Percentiles rank a stretch among this genome's conserved stretches.
Evolutionary conservation across 1,140 invertebrate genomes (phyloP).

Genomic region (Zaprionus gabonicus): DNA sequence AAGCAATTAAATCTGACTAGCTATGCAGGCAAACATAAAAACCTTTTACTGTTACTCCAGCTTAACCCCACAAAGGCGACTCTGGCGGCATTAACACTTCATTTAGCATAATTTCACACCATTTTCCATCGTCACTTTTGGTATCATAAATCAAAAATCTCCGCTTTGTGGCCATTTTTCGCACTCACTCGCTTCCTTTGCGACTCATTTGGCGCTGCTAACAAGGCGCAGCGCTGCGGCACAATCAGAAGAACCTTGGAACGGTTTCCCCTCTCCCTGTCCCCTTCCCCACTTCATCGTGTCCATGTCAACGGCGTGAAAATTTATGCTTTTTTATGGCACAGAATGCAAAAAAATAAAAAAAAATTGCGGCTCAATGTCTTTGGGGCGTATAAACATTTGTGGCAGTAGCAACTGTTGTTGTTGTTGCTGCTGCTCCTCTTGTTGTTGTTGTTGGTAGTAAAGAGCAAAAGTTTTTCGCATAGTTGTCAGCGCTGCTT

Average conservation of each 20-base stretch:
- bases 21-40: not conserved
- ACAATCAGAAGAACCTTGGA: constrained; percentile 57
- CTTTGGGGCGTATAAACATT: constrained; percentile 33
- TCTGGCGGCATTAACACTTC: constrained; percentile 66
- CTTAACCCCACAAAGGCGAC: not conserved
- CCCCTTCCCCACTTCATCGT: not conserved
- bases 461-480: constrained; percentile 63
- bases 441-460: constrained; percentile 29
- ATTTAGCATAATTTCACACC: constrained; percentile 73
- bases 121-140: constrained; percentile 25
- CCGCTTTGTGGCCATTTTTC: constrained; percentile 36
- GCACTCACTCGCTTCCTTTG: constrained; percentile 8
- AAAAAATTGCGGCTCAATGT: constrained; percentile 42
- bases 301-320: constrained; percentile 51
- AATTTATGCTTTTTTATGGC: constrained; percentile 71
- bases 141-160: constrained; percentile 75
- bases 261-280: not conserved
- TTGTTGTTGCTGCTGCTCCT: constrained; percentile 5
- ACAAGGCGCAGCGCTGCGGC: constrained; percentile 52
- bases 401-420: constrained; percentile 37
- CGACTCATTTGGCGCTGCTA: constrained; percentile 68
- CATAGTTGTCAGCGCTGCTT: constrained; percentile 81
- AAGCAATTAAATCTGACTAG: not conserved
- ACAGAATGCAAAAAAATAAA: constrained; percentile 5
- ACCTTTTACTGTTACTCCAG: not conserved